Percentiles rank a stretch among this genome's conserved stretches.
Evolutionary conservation across 1,140 invertebrate genomes (phyloP).

Genomic region (Antheraea mylitta): DNA sequence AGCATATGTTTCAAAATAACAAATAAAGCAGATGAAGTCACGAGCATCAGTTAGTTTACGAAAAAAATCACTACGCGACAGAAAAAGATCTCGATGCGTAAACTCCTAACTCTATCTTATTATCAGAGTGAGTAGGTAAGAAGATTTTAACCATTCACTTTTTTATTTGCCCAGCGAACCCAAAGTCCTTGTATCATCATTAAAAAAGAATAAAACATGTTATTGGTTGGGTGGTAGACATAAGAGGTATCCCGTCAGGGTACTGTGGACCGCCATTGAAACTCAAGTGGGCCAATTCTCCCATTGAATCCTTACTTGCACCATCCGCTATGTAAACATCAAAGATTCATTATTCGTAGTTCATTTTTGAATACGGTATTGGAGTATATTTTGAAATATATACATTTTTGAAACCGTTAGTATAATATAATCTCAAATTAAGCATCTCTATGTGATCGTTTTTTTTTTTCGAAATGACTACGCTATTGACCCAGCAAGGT

Average conservation of each 20-base stretch:
- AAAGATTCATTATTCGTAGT: conserved; percentile 15
- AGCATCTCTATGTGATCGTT: too few relatives aligned
- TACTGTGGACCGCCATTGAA: conserved; percentile 46
- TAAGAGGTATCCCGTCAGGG: conserved; percentile 49
- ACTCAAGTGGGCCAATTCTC: conserved; percentile 69
- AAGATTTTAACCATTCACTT: not conserved
- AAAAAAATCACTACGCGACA: too few relatives aligned
- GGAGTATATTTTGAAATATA: not conserved
- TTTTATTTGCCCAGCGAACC: conserved; percentile 1
- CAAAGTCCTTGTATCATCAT: conserved; percentile 10
- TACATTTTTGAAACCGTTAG: not conserved
- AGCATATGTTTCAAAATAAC: not conserved
- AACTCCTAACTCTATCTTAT: not conserved
- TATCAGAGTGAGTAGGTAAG: not conserved
- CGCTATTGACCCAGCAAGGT: too few relatives aligned
- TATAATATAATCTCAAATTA: too few relatives aligned
- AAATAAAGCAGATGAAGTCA: not conserved
- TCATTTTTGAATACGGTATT: conserved; percentile 39
- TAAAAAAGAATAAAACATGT: conserved; percentile 41
- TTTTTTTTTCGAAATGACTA: too few relatives aligned
- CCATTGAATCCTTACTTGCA: conserved; percentile 56
- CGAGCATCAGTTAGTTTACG: too few relatives aligned
- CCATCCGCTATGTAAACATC: conserved; percentile 66
- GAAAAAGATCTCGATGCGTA: not conserved
- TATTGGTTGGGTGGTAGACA: conserved; percentile 35